A percentile compares a stretch with the other conserved stretches of the same genome.
These are phyloP conservation scores for Gari tellinella DNA, from an alignment of 2,888 invertebrate genomes.

Conservation along the genomic window DNA sequence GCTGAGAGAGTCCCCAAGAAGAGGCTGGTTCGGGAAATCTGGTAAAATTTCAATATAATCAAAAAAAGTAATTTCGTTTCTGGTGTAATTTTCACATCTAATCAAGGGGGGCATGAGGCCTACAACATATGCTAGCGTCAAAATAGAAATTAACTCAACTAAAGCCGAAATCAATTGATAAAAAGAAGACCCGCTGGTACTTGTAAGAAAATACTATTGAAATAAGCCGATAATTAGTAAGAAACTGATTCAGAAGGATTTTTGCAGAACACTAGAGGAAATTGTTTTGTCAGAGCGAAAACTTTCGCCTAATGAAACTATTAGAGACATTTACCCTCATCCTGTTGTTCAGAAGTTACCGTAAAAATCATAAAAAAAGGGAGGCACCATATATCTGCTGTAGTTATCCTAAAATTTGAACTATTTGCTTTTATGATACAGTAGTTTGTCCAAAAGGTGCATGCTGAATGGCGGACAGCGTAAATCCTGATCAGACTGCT, in stretches of 20 bases:
- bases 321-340: slow-evolving; percentile 12
- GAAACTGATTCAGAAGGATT: slow-evolving; percentile 39
- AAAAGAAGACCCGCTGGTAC: slow-evolving; percentile 41
- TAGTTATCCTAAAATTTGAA: too few species aligned
- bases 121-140: slow-evolving; percentile 41
- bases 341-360: too few species aligned
- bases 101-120: slow-evolving; percentile 23
- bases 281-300: slow-evolving; percentile 54
- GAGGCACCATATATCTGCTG: too few species aligned
- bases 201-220: slow-evolving; percentile 44
- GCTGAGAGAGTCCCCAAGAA: too few species aligned
- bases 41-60: slow-evolving; percentile 41
- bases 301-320: slow-evolving; percentile 51
- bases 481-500: too few species aligned
- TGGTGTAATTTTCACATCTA: slow-evolving; percentile 44
- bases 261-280: slow-evolving; percentile 46
- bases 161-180: slow-evolving; percentile 54
- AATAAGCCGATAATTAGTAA: slow-evolving; percentile 56
- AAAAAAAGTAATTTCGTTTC: slow-evolving; percentile 43
- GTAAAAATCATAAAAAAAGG: too few species aligned
- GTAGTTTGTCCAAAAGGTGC: too few species aligned
- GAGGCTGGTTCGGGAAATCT: slow-evolving; percentile 18
- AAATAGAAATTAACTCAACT: slow-evolving; percentile 45
- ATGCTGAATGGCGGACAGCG: too few species aligned
- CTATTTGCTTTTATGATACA: too few species aligned